phyloP scores from a whole-genome alignment of 2,888 invertebrate genomes.

The Phortica okadai region DNA sequence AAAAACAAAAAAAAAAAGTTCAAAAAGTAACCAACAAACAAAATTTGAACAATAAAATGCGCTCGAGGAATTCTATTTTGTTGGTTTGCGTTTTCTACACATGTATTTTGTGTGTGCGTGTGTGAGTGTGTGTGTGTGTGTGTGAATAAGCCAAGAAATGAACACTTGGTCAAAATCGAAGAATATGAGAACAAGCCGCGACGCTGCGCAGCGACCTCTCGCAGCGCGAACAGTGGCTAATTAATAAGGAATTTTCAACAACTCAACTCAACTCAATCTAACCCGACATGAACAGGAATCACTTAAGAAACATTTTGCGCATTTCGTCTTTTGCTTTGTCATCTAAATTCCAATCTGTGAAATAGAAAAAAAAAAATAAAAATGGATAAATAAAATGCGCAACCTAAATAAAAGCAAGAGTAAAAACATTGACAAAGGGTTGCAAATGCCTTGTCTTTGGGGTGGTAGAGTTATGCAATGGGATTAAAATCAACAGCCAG shows the following conservation, averaged over 20 bases:
- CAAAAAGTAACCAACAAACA: constrained; percentile 18
- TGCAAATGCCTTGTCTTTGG: background rate
- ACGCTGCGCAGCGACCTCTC: constrained; percentile 7
- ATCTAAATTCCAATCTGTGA: no score
- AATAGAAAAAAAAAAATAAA: background rate
- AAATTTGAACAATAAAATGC: constrained; percentile 17
- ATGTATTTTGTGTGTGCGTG: background rate
- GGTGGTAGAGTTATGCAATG: background rate
- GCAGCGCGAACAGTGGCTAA: constrained; percentile 31
- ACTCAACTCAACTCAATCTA: background rate
- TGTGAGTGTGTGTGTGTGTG: background rate
- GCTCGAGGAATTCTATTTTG: constrained; percentile 20
- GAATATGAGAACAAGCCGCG: background rate
- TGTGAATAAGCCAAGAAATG: constrained; percentile 16
- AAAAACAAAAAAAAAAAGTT: background rate
- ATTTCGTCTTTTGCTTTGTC: background rate
- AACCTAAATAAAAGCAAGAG: constrained; percentile 6
- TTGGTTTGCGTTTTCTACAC: background rate
- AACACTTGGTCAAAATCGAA: constrained; percentile 14
- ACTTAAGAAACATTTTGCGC: background rate
- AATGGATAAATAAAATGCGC: constrained; percentile 18
- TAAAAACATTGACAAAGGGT: background rate
- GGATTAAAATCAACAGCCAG: constrained; percentile 9
- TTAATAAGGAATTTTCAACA: constrained; percentile 35
- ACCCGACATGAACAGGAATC: constrained; percentile 5